Evolutionary conservation across 2,888 invertebrate species (phyloP).

Genomic region (Trichacis sp.): DNA sequence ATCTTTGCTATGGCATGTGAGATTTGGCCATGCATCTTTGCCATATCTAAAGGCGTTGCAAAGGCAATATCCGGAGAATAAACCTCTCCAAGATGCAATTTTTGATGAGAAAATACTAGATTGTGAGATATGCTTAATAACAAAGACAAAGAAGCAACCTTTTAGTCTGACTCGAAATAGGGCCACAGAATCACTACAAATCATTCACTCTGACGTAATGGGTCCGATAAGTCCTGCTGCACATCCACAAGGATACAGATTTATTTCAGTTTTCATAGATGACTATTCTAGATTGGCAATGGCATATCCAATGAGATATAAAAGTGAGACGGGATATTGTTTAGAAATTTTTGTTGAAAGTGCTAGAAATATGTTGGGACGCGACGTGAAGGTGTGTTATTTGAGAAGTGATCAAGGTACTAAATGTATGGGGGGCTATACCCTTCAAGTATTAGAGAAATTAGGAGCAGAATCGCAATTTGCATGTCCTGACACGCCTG

Average conservation of each 20-base stretch:
- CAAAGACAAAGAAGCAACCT: conserved; percentile 46
- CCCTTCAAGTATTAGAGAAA: background rate
- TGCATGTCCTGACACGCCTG: too few species aligned
- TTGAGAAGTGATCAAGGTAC: conserved; percentile 41
- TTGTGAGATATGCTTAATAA: conserved; percentile 43
- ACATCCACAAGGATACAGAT: conserved; percentile 35
- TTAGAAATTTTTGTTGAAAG: conserved; percentile 35
- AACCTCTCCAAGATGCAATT: conserved; percentile 26
- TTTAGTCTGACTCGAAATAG: conserved; percentile 24
- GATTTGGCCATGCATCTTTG: conserved; percentile 44
- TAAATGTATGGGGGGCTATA: conserved; percentile 14
- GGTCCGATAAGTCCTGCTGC: conserved; percentile 34
- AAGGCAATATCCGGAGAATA: conserved; percentile 20
- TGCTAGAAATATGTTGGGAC: conserved; percentile 44
- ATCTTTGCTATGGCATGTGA: conserved; percentile 47
- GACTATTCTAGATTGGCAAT: conserved; percentile 44
- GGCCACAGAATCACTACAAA: conserved; percentile 39
- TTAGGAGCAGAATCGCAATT: conserved; percentile 14
- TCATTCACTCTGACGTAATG: conserved; percentile 45
- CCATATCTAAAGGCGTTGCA: conserved; percentile 19
- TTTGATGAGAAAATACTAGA: conserved; percentile 40
- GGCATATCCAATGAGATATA: conserved; percentile 40
- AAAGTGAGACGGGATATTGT: conserved; percentile 35
- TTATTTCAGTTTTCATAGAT: conserved; percentile 41
- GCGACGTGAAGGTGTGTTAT: conserved; percentile 47